phyloP scores from a whole-genome alignment of 2,113 vertebrate genomes.

The Zosterops borbonicus region DNA sequence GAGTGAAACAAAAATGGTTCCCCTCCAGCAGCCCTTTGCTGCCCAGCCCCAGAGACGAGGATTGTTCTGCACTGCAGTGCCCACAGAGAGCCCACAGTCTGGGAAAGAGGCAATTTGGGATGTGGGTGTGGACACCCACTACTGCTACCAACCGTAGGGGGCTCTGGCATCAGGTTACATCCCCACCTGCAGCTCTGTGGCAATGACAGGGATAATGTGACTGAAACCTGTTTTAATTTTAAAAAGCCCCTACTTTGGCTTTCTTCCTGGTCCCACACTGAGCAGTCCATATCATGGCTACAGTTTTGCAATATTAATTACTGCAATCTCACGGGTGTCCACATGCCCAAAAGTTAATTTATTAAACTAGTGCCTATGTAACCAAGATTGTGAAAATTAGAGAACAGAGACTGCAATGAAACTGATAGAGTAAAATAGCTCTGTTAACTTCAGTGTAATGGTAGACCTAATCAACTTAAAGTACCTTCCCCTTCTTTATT shows the following conservation, averaged over 20 bases:
- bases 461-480: background rate
- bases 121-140: background rate
- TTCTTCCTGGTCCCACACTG: background rate
- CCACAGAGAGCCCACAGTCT: background rate
- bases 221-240: background rate
- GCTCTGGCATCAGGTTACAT: background rate
- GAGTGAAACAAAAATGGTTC: background rate
- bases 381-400: background rate
- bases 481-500: slow-evolving; percentile 10
- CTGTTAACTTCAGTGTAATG: background rate
- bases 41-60: background rate
- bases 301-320: background rate
- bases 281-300: background rate
- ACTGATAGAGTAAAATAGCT: background rate
- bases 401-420: background rate
- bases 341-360: background rate
- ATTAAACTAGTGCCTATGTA: background rate
- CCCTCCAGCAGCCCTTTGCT: background rate
- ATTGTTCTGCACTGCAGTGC: background rate
- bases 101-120: background rate
- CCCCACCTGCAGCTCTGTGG: background rate
- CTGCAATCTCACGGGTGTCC: background rate
- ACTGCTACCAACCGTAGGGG: background rate
- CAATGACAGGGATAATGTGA: background rate
- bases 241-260: background rate